Evolutionary conservation across 2,113 vertebrate genomes (phyloP).

Genomic region (Proteles cristata): DNA sequence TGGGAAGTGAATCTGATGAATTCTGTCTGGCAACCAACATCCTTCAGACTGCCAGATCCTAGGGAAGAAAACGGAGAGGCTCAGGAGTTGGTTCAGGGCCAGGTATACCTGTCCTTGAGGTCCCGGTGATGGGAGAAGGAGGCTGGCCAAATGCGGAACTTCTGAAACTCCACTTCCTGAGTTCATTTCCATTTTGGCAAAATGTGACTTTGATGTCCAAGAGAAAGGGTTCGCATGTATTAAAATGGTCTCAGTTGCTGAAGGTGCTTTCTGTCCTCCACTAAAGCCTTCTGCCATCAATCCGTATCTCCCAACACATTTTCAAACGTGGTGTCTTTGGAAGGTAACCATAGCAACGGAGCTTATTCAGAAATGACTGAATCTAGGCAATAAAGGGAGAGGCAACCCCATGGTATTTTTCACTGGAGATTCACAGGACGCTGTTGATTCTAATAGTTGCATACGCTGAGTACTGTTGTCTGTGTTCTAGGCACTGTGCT

Average conservation of each 20-base stretch:
- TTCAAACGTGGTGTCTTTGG: slow-evolving; percentile 64
- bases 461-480: neutral
- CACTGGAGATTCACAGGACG: slow-evolving; percentile 14
- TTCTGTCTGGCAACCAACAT: slow-evolving; percentile 70
- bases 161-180: slow-evolving; percentile 56
- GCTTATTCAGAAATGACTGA: slow-evolving; percentile 71
- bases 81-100: slow-evolving; percentile 47
- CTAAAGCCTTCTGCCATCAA: slow-evolving; percentile 67
- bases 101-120: slow-evolving; percentile 76
- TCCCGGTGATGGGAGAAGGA: slow-evolving; percentile 29
- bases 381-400: slow-evolving; percentile 50
- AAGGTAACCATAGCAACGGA: slow-evolving; percentile 79
- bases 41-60: slow-evolving; percentile 71
- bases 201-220: slow-evolving; percentile 71
- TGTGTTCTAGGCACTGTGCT: neutral
- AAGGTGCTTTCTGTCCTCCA: slow-evolving; percentile 72
- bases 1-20: slow-evolving; percentile 80
- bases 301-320: slow-evolving; percentile 63
- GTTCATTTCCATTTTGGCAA: slow-evolving; percentile 78
- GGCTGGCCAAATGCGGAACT: slow-evolving; percentile 40
- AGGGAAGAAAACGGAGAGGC: slow-evolving; percentile 61
- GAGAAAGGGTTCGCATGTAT: slow-evolving; percentile 64
- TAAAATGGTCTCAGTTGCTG: slow-evolving; percentile 70
- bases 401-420: slow-evolving; percentile 45
- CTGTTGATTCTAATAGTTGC: slow-evolving; percentile 12